Conservation (phyloP, 1,140 invertebrate species). For the Acromyrmex echinatior region DNA sequence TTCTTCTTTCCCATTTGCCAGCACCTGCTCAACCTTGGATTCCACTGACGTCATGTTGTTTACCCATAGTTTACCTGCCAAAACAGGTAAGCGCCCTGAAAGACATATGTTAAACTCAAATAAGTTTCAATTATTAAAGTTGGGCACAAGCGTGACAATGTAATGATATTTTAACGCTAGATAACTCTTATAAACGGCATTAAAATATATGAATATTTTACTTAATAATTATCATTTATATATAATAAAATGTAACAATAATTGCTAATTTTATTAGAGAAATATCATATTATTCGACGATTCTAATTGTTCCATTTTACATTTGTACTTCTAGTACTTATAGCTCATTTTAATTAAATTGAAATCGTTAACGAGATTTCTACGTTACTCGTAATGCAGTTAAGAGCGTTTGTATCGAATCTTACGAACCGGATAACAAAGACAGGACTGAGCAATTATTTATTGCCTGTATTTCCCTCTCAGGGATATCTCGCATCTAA, state of each 20-base stretch:
- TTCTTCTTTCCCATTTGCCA: conserved; percentile 38
- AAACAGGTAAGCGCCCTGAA: conserved; percentile 18
- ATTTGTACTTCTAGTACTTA: background rate
- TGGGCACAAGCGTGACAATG: background rate
- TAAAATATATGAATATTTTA: background rate
- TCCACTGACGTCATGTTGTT: conserved; percentile 67
- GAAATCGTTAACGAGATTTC: conserved; percentile 22
- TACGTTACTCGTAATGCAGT: background rate
- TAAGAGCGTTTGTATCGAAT: background rate
- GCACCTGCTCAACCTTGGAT: conserved; percentile 57
- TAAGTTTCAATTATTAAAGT: too few relatives aligned
- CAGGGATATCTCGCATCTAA: conserved; percentile 47
- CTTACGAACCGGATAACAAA: conserved; percentile 39
- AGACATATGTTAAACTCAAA: background rate
- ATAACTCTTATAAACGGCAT: background rate
- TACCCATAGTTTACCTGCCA: conserved; percentile 68
- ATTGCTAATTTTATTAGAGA: background rate
- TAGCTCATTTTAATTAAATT: conserved; percentile 15
- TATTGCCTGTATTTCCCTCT: conserved; percentile 42
- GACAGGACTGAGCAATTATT: conserved; percentile 32
- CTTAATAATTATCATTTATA: background rate
- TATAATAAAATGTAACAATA: background rate
- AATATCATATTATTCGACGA: background rate
- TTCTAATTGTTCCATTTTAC: conserved; percentile 3
- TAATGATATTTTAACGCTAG: background rate